phyloP scores from a whole-genome alignment of 2,888 invertebrate genomes.

The Nemapogon koenigi region DNA sequence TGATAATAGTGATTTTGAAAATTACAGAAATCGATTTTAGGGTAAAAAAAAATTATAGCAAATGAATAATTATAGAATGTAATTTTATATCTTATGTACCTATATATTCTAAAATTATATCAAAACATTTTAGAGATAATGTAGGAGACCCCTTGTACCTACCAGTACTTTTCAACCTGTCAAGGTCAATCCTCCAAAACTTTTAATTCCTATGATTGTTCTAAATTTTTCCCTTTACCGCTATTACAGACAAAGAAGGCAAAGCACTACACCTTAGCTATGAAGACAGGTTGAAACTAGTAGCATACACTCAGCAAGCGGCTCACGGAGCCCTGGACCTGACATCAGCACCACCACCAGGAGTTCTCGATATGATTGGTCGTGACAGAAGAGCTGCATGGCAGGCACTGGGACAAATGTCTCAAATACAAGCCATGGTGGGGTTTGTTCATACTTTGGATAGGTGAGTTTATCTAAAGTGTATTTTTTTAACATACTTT shows the following conservation, averaged over 20 bases:
- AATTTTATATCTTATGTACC: too few relatives aligned
- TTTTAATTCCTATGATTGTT: too few relatives aligned
- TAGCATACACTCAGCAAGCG: conserved; percentile 93
- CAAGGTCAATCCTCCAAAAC: too few relatives aligned
- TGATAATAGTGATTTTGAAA: too few relatives aligned
- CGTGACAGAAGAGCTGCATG: conserved; percentile 92
- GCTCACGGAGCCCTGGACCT: conserved; percentile 81
- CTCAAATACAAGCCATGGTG: conserved; percentile 86
- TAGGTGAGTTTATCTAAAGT: conserved; percentile 33
- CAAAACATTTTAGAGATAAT: too few relatives aligned
- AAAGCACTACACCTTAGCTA: conserved; percentile 95
- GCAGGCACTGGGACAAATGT: conserved; percentile 88
- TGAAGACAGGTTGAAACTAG: conserved; percentile 88
- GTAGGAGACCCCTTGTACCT: too few relatives aligned
- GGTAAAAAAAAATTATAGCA: too few relatives aligned
- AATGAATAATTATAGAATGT: too few relatives aligned
- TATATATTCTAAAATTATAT: too few relatives aligned
- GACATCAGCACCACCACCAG: conserved; percentile 79
- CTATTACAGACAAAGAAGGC: conserved; percentile 91
- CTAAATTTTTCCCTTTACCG: too few relatives aligned
- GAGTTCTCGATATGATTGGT: conserved; percentile 95
- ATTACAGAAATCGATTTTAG: too few relatives aligned
- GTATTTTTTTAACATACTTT: background rate
- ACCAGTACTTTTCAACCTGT: too few relatives aligned
- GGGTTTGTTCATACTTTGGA: conserved; percentile 91